These are phyloP conservation scores for Bombus waltoni DNA, from an alignment of 1,140 invertebrate genomes.

Conservation along the genomic window DNA sequence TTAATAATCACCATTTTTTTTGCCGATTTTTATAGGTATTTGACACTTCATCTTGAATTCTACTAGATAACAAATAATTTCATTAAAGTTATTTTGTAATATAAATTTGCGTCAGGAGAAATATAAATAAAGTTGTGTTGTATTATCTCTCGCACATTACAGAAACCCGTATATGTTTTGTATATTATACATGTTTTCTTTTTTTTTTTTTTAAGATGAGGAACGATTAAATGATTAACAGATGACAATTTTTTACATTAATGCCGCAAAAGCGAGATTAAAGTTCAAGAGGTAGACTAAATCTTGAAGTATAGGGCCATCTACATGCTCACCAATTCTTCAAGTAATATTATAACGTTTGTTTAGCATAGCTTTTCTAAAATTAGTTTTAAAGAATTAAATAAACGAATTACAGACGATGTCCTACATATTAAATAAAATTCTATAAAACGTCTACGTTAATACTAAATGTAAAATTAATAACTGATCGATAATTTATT, in stretches of 20 bases:
- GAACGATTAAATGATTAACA: conserved; percentile 22
- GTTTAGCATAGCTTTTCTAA: neutral
- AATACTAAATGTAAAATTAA: conserved; percentile 23
- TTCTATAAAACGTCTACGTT: neutral
- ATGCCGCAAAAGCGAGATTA: conserved; percentile 31
- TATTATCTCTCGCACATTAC: neutral
- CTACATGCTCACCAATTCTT: conserved; percentile 15
- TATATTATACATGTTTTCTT: neutral
- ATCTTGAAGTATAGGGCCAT: conserved; percentile 32
- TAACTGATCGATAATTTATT: conserved; percentile 15
- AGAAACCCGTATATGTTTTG: neutral
- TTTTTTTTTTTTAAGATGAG: neutral
- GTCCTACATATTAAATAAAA: neutral
- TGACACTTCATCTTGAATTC: conserved; percentile 5
- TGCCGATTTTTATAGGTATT: neutral
- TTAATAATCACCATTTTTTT: neutral
- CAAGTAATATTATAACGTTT: conserved; percentile 28
- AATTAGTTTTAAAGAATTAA: conserved; percentile 17
- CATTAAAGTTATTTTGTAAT: neutral
- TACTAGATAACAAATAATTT: neutral
- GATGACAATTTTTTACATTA: conserved; percentile 3
- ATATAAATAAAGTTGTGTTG: conserved; percentile 6
- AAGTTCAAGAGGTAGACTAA: conserved; percentile 43
- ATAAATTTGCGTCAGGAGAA: neutral
- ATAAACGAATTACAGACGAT: conserved; percentile 20